A percentile compares a stretch with the other conserved stretches of the same genome.
phyloP scores from a whole-genome alignment of 2,888 invertebrate species.

The Caenorhabditis sp. region DNA sequence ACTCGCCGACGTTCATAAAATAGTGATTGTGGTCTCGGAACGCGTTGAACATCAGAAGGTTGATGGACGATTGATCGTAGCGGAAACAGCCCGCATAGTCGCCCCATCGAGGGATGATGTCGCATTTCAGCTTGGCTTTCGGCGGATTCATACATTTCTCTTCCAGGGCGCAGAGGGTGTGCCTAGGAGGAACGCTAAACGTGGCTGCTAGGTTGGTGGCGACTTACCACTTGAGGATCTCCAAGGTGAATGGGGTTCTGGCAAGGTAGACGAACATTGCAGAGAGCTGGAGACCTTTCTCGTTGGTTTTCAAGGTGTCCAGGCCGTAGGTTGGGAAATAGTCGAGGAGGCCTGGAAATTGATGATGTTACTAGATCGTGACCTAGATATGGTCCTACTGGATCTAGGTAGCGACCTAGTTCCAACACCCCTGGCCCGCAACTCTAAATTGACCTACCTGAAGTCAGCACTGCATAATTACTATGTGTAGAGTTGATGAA shows the following conservation, averaged over 20 bases:
- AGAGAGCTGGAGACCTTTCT: slow-evolving; percentile 40
- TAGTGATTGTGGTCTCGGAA: slow-evolving; percentile 46
- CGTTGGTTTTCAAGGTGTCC: slow-evolving; percentile 34
- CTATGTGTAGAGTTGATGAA: slow-evolving; percentile 40
- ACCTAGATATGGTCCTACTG: no score
- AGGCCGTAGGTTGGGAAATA: slow-evolving; percentile 37
- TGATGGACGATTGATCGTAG: slow-evolving; percentile 45
- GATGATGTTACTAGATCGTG: no score
- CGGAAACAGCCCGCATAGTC: slow-evolving; percentile 44
- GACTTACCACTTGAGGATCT: slow-evolving; percentile 38
- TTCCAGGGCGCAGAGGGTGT: slow-evolving; percentile 35
- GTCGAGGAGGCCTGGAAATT: slow-evolving; percentile 25
- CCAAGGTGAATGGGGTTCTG: slow-evolving; percentile 38
- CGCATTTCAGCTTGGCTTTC: slow-evolving; percentile 36
- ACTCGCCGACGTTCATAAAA: slow-evolving; percentile 31
- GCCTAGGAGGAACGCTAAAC: slow-evolving; percentile 16
- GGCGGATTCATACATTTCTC: slow-evolving; percentile 48
- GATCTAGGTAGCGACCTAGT: no score
- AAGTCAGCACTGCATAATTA: slow-evolving; percentile 33
- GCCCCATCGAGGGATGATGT: slow-evolving; percentile 28
- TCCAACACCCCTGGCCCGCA: no score
- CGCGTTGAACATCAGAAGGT: slow-evolving; percentile 39
- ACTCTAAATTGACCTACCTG: background rate
- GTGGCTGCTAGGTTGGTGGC: background rate
- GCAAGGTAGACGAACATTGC: slow-evolving; percentile 35